Evolutionary conservation across 2,113 vertebrate species (phyloP).

Genomic region (Hemiprocne comata): DNA sequence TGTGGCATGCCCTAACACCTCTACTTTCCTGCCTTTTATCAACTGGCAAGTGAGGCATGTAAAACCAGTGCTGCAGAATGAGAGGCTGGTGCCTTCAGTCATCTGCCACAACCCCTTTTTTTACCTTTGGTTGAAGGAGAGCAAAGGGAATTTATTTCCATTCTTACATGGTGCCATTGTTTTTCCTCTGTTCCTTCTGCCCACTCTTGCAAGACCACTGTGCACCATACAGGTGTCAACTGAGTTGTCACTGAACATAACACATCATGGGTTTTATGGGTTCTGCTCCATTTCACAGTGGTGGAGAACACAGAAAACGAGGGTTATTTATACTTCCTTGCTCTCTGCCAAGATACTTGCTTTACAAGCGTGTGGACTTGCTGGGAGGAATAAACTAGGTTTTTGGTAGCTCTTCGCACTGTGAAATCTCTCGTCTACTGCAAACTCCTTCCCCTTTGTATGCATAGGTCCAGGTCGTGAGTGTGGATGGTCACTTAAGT

Average conservation of each 20-base stretch:
- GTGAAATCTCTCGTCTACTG: background rate
- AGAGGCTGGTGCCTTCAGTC: background rate
- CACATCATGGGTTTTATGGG: constrained; percentile 6
- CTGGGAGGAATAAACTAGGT: background rate
- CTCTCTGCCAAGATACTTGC: background rate
- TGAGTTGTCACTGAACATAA: background rate
- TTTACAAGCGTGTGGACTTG: background rate
- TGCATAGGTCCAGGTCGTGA: background rate
- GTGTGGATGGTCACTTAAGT: background rate
- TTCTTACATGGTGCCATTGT: background rate
- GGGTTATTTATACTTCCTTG: constrained; percentile 8
- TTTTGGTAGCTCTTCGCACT: background rate
- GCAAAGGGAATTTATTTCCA: background rate
- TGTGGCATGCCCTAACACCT: background rate
- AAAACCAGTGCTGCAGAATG: background rate
- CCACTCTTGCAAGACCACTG: background rate
- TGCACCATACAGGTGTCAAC: background rate
- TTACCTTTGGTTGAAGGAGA: background rate
- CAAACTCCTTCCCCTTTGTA: background rate
- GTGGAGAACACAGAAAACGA: background rate
- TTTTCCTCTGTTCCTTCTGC: background rate
- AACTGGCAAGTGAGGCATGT: background rate
- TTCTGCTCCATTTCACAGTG: background rate
- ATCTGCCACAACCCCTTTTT: background rate
- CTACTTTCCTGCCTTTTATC: background rate